These are phyloP conservation scores for Trichogramma pretiosum DNA, from an alignment of 1,140 invertebrate genomes.

Conservation along the genomic window DNA sequence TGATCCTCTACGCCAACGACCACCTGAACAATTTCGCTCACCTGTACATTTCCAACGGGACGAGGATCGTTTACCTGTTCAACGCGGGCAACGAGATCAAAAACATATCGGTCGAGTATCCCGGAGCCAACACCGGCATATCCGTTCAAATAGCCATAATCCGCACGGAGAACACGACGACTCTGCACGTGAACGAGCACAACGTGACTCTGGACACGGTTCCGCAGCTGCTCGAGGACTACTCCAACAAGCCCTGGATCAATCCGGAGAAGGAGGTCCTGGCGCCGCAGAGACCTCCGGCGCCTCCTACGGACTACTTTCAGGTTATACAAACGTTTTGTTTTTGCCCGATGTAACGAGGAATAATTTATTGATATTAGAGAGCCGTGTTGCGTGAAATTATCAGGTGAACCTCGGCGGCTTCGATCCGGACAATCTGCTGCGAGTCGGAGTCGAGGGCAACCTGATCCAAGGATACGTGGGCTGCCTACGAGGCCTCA, in stretches of 20 bases:
- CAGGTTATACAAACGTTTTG: slow-evolving; percentile 47
- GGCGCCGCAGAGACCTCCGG: slow-evolving; percentile 71
- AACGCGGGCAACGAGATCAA: slow-evolving; percentile 73
- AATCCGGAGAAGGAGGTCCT: slow-evolving; percentile 78
- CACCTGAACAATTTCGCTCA: slow-evolving; percentile 91
- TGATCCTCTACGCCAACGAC: slow-evolving; percentile 86
- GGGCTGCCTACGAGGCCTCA: slow-evolving; percentile 80
- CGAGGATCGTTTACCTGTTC: slow-evolving; percentile 69
- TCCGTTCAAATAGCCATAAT: slow-evolving; percentile 79
- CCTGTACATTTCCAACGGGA: slow-evolving; percentile 70
- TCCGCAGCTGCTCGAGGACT: slow-evolving; percentile 61
- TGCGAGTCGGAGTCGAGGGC: slow-evolving; percentile 52
- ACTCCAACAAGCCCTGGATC: slow-evolving; percentile 75
- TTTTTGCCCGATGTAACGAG: too few relatives aligned
- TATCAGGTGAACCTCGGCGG: slow-evolving; percentile 72
- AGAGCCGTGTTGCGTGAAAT: not conserved
- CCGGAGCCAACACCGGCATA: slow-evolving; percentile 64
- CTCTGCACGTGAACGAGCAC: slow-evolving; percentile 74
- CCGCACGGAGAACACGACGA: slow-evolving; percentile 60
- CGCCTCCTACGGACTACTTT: slow-evolving; percentile 76
- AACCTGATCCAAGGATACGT: slow-evolving; percentile 63
- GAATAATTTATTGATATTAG: too few relatives aligned
- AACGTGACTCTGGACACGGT: slow-evolving; percentile 62
- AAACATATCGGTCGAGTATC: slow-evolving; percentile 65
- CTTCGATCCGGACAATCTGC: slow-evolving; percentile 64